A percentile compares a stretch with the other conserved stretches of the same genome.
Evolutionary conservation across 1,140 invertebrate genomes (phyloP).

Genomic region (Papilio glaucus): DNA sequence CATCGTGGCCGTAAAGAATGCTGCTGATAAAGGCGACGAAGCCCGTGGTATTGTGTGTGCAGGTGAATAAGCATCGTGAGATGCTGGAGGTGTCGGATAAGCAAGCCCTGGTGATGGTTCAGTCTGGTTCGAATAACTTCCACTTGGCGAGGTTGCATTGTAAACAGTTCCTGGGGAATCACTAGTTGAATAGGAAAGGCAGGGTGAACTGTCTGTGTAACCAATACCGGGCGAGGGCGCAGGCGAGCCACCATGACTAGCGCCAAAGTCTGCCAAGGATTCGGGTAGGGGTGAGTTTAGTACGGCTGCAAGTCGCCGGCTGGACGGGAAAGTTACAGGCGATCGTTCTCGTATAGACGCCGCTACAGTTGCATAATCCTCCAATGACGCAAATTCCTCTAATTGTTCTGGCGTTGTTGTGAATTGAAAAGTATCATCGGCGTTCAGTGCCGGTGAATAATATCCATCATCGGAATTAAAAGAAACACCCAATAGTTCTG

Average conservation of each 20-base stretch:
- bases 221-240: constrained; percentile 77
- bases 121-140: constrained; percentile 83
- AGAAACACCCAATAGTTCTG: constrained; percentile 85
- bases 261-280: constrained; percentile 91
- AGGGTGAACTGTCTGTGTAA: constrained; percentile 70
- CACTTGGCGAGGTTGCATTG: constrained; percentile 80
- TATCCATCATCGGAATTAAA: constrained; percentile 88
- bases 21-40: constrained; percentile 87
- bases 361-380: constrained; percentile 85
- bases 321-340: constrained; percentile 86
- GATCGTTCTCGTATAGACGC: constrained; percentile 83
- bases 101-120: constrained; percentile 89
- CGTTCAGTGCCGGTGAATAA: constrained; percentile 88
- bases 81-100: constrained; percentile 92
- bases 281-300: constrained; percentile 90
- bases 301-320: constrained; percentile 88
- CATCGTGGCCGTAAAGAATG: constrained; percentile 93
- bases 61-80: constrained; percentile 90
- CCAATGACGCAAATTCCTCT: constrained; percentile 87
- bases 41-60: constrained; percentile 76
- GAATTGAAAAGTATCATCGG: constrained; percentile 91
- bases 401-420: constrained; percentile 87
- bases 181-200: constrained; percentile 72
- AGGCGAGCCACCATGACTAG: constrained; percentile 86
- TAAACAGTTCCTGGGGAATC: constrained; percentile 76